These are phyloP conservation scores for Carterocephalus palaemon DNA, from an alignment of 2,888 invertebrate genomes.

Conservation along the genomic window DNA sequence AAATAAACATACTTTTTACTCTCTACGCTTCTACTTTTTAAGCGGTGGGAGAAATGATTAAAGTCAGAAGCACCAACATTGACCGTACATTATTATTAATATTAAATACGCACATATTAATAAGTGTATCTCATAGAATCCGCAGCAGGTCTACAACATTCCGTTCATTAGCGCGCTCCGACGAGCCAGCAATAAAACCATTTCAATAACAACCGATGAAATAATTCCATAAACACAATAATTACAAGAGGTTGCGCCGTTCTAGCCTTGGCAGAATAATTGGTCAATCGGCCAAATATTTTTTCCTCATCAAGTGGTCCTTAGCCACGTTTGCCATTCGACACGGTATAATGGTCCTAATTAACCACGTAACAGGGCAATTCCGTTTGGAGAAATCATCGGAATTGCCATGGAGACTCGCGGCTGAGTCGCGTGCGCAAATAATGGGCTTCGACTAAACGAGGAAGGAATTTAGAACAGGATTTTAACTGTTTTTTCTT, in stretches of 20 bases:
- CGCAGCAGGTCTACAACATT: too few relatives aligned
- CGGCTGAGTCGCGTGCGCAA: not conserved
- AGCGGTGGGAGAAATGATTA: too few relatives aligned
- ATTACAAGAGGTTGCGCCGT: constrained; percentile 7
- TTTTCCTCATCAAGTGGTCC: constrained; percentile 17
- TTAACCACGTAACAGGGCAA: constrained; percentile 8
- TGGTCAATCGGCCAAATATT: constrained; percentile 20
- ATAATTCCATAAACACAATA: constrained; percentile 15
- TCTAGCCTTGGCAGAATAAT: constrained; percentile 11
- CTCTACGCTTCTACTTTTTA: too few relatives aligned
- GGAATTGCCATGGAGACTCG: constrained; percentile 1
- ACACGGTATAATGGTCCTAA: constrained; percentile 6
- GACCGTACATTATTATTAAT: too few relatives aligned
- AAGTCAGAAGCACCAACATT: too few relatives aligned
- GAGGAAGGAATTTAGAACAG: too few relatives aligned
- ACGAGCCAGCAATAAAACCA: constrained; percentile 1
- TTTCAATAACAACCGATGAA: constrained; percentile 11
- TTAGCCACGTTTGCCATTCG: constrained; percentile 11
- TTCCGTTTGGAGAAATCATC: constrained; percentile 5
- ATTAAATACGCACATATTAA: too few relatives aligned
- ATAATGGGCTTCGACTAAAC: too few relatives aligned
- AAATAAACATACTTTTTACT: too few relatives aligned
- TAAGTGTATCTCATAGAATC: too few relatives aligned
- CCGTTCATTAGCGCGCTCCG: too few relatives aligned
- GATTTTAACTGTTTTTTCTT: too few relatives aligned